A percentile compares a stretch with the other conserved stretches of the same genome.
phyloP scores from a whole-genome alignment of 2,113 vertebrate species.

The Pelvicachromis taeniatus region DNA sequence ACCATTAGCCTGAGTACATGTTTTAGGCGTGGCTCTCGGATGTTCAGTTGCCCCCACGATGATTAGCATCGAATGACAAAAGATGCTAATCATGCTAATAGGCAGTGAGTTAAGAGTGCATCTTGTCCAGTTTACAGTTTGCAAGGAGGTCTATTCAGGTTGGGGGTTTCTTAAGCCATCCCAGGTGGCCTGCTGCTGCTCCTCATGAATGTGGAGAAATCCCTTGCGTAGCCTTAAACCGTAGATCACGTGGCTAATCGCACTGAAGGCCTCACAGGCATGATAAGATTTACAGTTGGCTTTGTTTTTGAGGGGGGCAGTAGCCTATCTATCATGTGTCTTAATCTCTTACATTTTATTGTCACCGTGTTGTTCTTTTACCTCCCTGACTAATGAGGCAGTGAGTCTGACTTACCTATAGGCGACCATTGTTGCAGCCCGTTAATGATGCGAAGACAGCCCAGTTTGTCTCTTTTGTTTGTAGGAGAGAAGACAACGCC shows the following conservation, averaged over 20 bases:
- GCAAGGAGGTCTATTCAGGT: conserved; percentile 31
- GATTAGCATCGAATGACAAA: conserved; percentile 69
- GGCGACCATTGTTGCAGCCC: conserved; percentile 50
- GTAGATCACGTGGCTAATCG: conserved; percentile 50
- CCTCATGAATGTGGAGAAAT: conserved; percentile 28
- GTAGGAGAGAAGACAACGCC: conserved; percentile 3
- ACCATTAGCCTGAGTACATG: neutral
- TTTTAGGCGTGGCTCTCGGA: neutral
- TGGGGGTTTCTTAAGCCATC: conserved; percentile 37
- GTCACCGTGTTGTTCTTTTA: conserved; percentile 39
- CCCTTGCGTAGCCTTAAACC: conserved; percentile 10
- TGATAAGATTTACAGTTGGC: conserved; percentile 36
- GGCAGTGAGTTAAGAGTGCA: conserved; percentile 42
- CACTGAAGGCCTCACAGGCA: conserved; percentile 24
- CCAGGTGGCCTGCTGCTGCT: conserved; percentile 51
- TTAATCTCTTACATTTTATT: conserved; percentile 55
- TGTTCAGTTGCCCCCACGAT: conserved; percentile 31
- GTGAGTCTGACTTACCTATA: conserved; percentile 41
- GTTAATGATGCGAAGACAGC: conserved; percentile 67
- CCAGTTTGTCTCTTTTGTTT: conserved; percentile 24
- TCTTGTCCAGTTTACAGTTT: conserved; percentile 47
- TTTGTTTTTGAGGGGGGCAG: conserved; percentile 39
- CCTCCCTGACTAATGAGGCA: conserved; percentile 59
- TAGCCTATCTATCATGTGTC: neutral
- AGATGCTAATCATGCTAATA: too few species aligned